Evolutionary conservation across 92 coral and sea anemone species (phyloP).

Genomic region (Palythoa grandis): DNA sequence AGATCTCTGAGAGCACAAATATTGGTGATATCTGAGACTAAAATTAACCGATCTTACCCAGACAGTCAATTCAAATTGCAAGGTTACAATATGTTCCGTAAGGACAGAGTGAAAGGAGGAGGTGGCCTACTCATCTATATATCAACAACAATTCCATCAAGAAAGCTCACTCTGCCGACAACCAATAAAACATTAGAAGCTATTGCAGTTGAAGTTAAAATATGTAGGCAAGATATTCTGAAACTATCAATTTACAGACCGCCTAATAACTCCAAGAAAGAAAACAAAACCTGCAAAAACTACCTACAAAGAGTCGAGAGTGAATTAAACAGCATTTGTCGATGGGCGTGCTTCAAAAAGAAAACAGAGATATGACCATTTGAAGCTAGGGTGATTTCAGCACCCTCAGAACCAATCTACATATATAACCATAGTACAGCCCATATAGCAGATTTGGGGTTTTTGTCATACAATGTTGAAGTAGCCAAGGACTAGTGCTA

Average conservation of each 20-base stretch:
- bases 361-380: neutral
- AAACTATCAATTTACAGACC: conserved; percentile 25
- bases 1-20: conserved; percentile 44
- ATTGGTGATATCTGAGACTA: conserved; percentile 47
- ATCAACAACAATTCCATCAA: conserved; percentile 19
- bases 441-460: neutral
- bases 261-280: conserved; percentile 7
- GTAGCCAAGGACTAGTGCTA: too few species aligned
- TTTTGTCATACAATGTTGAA: too few species aligned
- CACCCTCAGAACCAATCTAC: too few species aligned
- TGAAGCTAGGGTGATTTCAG: too few species aligned
- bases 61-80: conserved; percentile 38
- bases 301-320: conserved; percentile 38
- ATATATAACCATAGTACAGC: too few species aligned
- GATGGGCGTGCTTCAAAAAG: conserved; percentile 44
- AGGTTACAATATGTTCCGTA: conserved; percentile 39
- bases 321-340: conserved; percentile 38
- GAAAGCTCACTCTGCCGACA: conserved; percentile 21
- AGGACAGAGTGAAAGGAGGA: conserved; percentile 50
- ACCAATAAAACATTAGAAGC: conserved; percentile 12
- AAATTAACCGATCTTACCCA: conserved; percentile 50
- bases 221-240: conserved; percentile 2
- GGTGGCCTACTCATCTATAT: conserved; percentile 45
- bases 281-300: conserved; percentile 7
- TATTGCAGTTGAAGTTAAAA: conserved; percentile 18